Percentiles rank a stretch among this genome's conserved stretches.
Conservation (phyloP, 2,797 vertebrate species). For the Pseudopleuronectes americanus region DNA sequence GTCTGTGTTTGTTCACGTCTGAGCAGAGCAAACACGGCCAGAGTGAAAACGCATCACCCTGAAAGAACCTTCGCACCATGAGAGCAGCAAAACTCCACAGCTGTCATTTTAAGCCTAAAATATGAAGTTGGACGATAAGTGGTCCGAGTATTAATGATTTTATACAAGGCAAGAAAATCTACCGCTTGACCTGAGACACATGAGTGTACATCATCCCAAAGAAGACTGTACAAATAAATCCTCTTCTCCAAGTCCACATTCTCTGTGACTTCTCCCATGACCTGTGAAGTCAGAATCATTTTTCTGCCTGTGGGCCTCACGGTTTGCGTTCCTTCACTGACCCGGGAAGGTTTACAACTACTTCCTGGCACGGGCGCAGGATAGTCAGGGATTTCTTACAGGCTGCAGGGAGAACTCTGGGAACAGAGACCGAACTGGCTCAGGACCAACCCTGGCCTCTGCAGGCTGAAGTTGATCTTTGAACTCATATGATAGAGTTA, state of each 20-base stretch:
- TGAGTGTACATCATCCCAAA: conserved; percentile 28
- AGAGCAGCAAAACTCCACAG: neutral
- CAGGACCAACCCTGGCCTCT: conserved; percentile 44
- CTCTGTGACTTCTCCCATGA: conserved; percentile 72
- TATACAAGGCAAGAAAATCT: conserved; percentile 11
- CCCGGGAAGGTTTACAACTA: conserved; percentile 52
- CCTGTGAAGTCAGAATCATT: conserved; percentile 44
- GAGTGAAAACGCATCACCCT: conserved; percentile 29
- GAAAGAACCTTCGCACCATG: conserved; percentile 17
- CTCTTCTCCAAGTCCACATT: conserved; percentile 23
- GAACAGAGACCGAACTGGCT: conserved; percentile 47
- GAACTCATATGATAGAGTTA: conserved; percentile 36
- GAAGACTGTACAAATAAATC: conserved; percentile 42
- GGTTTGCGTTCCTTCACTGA: conserved; percentile 49
- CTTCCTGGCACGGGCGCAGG: conserved; percentile 43
- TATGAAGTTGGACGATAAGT: neutral
- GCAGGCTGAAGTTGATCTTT: conserved; percentile 37
- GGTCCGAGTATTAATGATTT: neutral
- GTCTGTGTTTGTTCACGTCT: conserved; percentile 56
- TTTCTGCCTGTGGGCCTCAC: conserved; percentile 29
- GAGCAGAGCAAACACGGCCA: conserved; percentile 22
- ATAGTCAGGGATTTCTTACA: conserved; percentile 35
- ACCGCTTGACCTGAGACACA: conserved; percentile 15
- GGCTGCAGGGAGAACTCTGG: conserved; percentile 50
- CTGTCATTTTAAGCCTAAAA: neutral